Conservation (phyloP, 1,140 invertebrate genomes). For the Scaptomyza montana region DNA sequence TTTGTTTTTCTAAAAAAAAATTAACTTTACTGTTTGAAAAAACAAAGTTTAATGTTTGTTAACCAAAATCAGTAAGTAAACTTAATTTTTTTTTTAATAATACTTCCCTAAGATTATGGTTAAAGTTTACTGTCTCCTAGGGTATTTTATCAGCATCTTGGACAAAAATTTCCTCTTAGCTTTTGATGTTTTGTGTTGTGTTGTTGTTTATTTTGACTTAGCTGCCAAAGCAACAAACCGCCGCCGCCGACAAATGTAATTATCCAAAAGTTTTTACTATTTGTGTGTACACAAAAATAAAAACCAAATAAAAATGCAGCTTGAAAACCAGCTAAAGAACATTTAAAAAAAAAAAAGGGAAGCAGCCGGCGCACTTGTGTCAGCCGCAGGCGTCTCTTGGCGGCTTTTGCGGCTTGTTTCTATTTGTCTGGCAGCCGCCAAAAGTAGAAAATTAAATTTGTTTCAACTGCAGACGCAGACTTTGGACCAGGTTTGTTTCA, state of each 20-base stretch:
- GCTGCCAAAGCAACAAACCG: constrained; percentile 54
- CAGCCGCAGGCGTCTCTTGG: constrained; percentile 48
- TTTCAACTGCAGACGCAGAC: constrained; percentile 71
- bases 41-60: too few relatives aligned
- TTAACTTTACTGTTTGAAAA: too few relatives aligned
- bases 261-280: constrained; percentile 77
- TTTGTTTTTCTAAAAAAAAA: too few relatives aligned
- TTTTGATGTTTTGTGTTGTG: neutral
- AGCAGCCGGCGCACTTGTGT: constrained; percentile 20
- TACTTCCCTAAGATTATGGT: neutral
- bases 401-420: constrained; percentile 49
- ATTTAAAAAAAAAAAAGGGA: constrained; percentile 12
- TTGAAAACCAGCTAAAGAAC: constrained; percentile 18
- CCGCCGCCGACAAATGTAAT: constrained; percentile 66
- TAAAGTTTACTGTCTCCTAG: neutral
- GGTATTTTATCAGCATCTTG: neutral
- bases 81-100: too few relatives aligned
- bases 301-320: constrained; percentile 51
- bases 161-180: neutral
- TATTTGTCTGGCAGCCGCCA: constrained; percentile 46
- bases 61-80: too few relatives aligned
- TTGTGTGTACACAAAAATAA: constrained; percentile 42
- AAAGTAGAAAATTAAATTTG: constrained; percentile 78
- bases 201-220: constrained; percentile 25
- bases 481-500: constrained; percentile 57